phyloP scores from a whole-genome alignment of 2,113 vertebrate genomes.

The Calidris pugnax region DNA sequence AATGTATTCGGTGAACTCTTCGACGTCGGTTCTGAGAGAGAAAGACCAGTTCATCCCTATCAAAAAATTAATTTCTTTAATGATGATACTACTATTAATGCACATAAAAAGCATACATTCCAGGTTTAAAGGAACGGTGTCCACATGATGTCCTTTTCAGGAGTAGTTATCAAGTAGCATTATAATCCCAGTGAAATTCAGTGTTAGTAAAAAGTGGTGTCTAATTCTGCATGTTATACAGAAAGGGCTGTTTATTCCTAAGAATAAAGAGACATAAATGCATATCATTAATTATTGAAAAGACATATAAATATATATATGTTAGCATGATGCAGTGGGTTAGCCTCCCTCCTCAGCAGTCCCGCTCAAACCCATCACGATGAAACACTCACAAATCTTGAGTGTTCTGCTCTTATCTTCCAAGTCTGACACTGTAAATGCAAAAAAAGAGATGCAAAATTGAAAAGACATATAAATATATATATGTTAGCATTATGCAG shows the following conservation, averaged over 20 bases:
- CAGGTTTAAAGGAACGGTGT: neutral
- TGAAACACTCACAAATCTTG: constrained; percentile 12
- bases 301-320: neutral
- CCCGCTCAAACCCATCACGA: neutral
- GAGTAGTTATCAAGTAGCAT: neutral
- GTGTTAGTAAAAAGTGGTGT: neutral
- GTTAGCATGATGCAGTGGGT: neutral
- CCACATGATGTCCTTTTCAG: neutral
- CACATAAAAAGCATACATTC: neutral
- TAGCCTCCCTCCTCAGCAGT: neutral
- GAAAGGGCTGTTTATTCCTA: neutral
- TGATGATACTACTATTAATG: neutral
- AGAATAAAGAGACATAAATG: neutral
- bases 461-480: neutral
- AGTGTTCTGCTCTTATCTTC: neutral
- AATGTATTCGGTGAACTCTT: neutral
- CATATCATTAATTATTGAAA: neutral
- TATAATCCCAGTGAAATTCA: neutral
- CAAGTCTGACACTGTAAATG: neutral
- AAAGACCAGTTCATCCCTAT: neutral
- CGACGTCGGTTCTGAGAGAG: neutral
- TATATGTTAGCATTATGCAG: neutral
- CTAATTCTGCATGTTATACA: neutral
- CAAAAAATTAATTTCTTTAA: neutral
- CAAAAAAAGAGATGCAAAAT: neutral